Evolutionary conservation across 2,888 invertebrate species (phyloP).

Genomic region (Andrena camellia): DNA sequence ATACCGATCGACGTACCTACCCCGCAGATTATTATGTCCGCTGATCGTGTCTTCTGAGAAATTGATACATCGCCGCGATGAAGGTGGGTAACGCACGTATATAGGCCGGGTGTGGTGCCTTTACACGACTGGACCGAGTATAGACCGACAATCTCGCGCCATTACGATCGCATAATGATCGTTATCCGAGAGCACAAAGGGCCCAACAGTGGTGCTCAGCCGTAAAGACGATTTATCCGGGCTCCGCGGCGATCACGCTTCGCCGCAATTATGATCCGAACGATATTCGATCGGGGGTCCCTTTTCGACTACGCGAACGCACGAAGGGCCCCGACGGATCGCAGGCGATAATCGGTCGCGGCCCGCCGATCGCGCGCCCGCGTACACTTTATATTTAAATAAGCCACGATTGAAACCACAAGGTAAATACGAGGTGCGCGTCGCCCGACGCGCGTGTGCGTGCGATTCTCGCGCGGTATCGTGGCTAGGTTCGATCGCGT

Average conservation of each 20-base stretch:
- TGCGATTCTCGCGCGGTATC: constrained; percentile 65
- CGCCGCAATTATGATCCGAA: constrained; percentile 67
- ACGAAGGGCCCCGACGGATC: constrained; percentile 51
- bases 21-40: constrained; percentile 66
- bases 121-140: constrained; percentile 68
- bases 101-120: constrained; percentile 60
- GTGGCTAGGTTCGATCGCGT: constrained; percentile 70
- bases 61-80: constrained; percentile 63
- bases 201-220: constrained; percentile 75
- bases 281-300: constrained; percentile 43
- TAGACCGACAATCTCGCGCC: constrained; percentile 79
- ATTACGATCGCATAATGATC: constrained; percentile 82
- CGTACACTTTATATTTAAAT: constrained; percentile 84
- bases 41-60: constrained; percentile 69
- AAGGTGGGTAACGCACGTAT: constrained; percentile 38
- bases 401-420: constrained; percentile 83
- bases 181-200: constrained; percentile 78
- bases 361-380: constrained; percentile 19
- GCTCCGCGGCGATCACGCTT: constrained; percentile 65
- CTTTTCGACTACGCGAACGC: constrained; percentile 37
- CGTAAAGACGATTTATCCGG: constrained; percentile 44
- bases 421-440: constrained; percentile 80
- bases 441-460: constrained; percentile 48
- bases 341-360: constrained; percentile 58
- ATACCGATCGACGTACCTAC: constrained; percentile 60